Evolutionary conservation across 2,888 invertebrate genomes (phyloP), one percentile per base, ranked within the genome.

Genomic region (Tetragnatha montana): DNA sequence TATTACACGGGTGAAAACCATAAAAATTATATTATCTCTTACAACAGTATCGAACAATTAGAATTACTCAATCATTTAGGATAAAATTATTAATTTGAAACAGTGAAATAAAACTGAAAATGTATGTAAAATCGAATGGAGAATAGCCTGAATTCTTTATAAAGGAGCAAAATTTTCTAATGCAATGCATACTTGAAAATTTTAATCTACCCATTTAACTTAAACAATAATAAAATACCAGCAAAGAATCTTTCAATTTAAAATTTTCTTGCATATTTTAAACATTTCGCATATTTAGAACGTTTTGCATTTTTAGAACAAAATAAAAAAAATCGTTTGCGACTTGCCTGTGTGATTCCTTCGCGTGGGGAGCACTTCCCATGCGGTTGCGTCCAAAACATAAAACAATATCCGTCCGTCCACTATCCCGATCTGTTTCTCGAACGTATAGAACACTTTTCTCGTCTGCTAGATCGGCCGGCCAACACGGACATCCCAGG

Each of bases 321-420:
- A 71, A 35, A 74, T 14, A n/a, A 49, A 49, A 78, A 71, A 78
- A 71, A 10, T 60, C 17, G 17, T 17, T 60, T 35, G 35, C 6
- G 10, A 80, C 87, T 87, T 87, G 81, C 87, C 87, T 87, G 80
- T 87, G 50, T 85, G 14, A 78, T 78, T 85, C 60, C 81, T 81
- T 78, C 68, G 35, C 51, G 51, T 81, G 19, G 49, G 49, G 22
- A 17, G 35, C 81, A 51, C 71, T 74, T 87, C 81, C 87, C 74
- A 81, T 87, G 87, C 80, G 81, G 35, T 81, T 81, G 79, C 69
- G 14, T 69, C 49, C 21, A 69, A 75, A 84, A 81, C 81, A 87
- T 69, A 81, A 49, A 87, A 35, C 35, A 35, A 35, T 35, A 35
- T 35, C 74, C 49, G 81, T 75, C 73, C 73, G 74, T n/a, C 71